Conservation (phyloP, 2,888 invertebrate genomes). For the Rotaria sp. region DNA sequence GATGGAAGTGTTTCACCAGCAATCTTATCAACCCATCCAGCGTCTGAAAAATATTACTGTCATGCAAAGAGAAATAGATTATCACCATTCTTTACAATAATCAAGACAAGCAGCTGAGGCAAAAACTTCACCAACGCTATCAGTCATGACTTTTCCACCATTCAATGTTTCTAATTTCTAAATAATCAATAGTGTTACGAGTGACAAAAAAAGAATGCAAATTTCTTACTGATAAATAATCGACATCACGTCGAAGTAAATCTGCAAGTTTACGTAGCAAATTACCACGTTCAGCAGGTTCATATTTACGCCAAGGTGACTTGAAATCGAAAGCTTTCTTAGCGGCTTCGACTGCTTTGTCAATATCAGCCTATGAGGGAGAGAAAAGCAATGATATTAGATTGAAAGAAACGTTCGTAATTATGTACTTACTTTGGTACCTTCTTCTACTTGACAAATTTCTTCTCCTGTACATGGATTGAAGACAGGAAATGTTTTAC, state of each 20-base stretch:
- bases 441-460: slow-evolving; percentile 73
- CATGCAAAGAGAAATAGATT: too few relatives aligned
- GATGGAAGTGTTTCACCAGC: slow-evolving; percentile 76
- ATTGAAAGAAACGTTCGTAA: not conserved
- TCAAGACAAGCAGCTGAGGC: slow-evolving; percentile 41
- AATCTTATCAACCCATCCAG: slow-evolving; percentile 79
- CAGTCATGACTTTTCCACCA: slow-evolving; percentile 30
- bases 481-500: slow-evolving; percentile 44
- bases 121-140: slow-evolving; percentile 42
- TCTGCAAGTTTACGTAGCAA: slow-evolving; percentile 34
- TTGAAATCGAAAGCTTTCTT: slow-evolving; percentile 46
- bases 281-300: slow-evolving; percentile 27
- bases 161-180: slow-evolving; percentile 42
- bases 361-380: slow-evolving; percentile 45
- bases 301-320: slow-evolving; percentile 62
- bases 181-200: not conserved
- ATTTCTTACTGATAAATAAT: slow-evolving; percentile 31
- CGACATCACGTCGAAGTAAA: slow-evolving; percentile 23
- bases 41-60: slow-evolving; percentile 54
- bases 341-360: slow-evolving; percentile 50
- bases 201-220: too few relatives aligned
- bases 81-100: not conserved
- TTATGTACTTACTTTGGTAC: slow-evolving; percentile 59
- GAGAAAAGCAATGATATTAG: not conserved
- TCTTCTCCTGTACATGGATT: slow-evolving; percentile 60